Evolutionary conservation across 1,140 invertebrate genomes (phyloP), one percentile per base, ranked within the genome.

Genomic region (Zeugodacus cucurbitae): DNA sequence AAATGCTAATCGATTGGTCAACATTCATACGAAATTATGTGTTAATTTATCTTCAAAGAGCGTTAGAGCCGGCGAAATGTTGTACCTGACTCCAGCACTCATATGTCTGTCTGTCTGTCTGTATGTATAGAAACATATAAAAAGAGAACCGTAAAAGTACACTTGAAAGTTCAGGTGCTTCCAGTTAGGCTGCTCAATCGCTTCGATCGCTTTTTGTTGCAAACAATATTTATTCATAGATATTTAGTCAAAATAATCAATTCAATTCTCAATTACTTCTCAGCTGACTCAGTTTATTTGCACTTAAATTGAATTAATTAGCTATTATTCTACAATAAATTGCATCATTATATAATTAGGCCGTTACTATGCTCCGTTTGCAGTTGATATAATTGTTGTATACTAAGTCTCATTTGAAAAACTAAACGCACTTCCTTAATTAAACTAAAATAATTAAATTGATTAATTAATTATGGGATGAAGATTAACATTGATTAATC

Each of bases 1-100:
- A 82, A 87, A 59, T 89, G 90, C 90, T 91, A 91, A 91, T 91
- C 89, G 87, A 90, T 89, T 89, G 90, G 90, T 90, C 90, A 91
- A 90, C 89, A 90, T 90, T 88, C 88, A 85, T 57, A 64, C 86
- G 86, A 89, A 89, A 86, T 89, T 82, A 89, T 87, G 85, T 87
- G 62, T 85, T 88, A 89, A 88, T 86, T 82, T 20, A 32, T 44
- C 34, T 88, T 7, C 67, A 85, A 37, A 78, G 54, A 78, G 74
- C 32, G 44, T 74, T 22, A 44, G n/a, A 22, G 74, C 34, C 41
- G 59, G 22, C 34, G 37, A 64, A 17, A 22, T 87, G 32, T n/a
- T 87, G 20, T 64, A 87, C 58, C 29, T 86, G 85, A 11, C 17
- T 2, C 0, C 48, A 54, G 48, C 48, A 20, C 48, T n/a, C n/a